phyloP scores from a whole-genome alignment of 1,140 invertebrate genomes.

The Battus philenor region DNA sequence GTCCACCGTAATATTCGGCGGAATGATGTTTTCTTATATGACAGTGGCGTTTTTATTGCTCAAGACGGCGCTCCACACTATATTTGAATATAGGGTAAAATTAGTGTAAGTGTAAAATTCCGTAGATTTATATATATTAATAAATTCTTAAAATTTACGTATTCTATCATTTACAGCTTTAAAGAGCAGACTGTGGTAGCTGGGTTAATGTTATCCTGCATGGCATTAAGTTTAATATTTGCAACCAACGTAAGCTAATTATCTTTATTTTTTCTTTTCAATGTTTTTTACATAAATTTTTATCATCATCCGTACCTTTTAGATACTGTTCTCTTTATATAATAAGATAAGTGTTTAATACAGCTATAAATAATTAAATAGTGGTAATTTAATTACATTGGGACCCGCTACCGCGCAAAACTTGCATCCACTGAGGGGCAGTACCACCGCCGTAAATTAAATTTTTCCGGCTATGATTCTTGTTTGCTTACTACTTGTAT shows the following conservation, averaged over 20 bases:
- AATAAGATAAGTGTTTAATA: no score
- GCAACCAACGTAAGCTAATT: conserved; percentile 41
- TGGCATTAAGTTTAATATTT: conserved; percentile 42
- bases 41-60: conserved; percentile 43
- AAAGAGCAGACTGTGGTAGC: conserved; percentile 48
- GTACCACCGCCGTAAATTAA: no score
- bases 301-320: no score
- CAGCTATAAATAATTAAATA: no score
- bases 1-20: conserved; percentile 44
- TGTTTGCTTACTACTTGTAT: no score
- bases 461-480: no score
- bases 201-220: conserved; percentile 39
- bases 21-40: conserved; percentile 53
- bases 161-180: conserved; percentile 34
- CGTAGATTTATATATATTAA: conserved; percentile 14
- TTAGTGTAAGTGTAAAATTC: conserved; percentile 49
- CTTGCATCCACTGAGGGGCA: no score
- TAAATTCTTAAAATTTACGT: no score
- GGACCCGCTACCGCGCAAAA: no score
- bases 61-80: conserved; percentile 58
- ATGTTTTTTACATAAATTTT: not conserved
- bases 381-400: no score
- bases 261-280: not conserved
- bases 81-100: conserved; percentile 64
- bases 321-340: no score